Evolutionary conservation across 2,888 invertebrate species (phyloP).

Genomic region (Plusia festucae): DNA sequence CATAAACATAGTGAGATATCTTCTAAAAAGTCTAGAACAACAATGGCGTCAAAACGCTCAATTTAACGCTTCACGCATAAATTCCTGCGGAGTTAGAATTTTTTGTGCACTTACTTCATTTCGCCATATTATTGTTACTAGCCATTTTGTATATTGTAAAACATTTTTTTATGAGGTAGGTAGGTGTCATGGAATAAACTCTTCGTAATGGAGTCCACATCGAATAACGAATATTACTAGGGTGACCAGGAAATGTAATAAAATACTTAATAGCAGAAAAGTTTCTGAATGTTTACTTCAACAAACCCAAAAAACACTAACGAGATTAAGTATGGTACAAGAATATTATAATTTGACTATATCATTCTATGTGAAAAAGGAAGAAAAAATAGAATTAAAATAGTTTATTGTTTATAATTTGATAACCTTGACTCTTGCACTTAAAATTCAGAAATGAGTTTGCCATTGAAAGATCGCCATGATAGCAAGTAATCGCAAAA

Average conservation of each 20-base stretch:
- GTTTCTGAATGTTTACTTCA: no score
- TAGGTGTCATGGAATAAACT: background rate
- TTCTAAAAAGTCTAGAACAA: background rate
- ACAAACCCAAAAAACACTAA: no score
- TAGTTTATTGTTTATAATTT: background rate
- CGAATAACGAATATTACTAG: background rate
- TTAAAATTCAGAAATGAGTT: background rate
- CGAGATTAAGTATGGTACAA: no score
- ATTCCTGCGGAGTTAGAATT: background rate
- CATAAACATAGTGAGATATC: background rate
- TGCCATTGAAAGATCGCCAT: conserved; percentile 14
- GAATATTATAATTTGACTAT: no score
- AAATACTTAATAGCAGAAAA: no score
- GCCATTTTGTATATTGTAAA: background rate
- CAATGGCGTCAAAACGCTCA: conserved; percentile 4
- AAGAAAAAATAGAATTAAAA: background rate
- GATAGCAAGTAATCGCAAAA: conserved; percentile 37
- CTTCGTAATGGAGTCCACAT: background rate
- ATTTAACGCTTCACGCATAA: conserved; percentile 4
- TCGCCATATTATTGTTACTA: background rate
- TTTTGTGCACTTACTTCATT: background rate
- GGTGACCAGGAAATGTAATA: background rate
- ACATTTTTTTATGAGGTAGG: background rate
- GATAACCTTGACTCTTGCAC: background rate
- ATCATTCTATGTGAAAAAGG: no score